Conservation (phyloP, 2,888 invertebrate species). For the Drosophila niveifrons region DNA sequence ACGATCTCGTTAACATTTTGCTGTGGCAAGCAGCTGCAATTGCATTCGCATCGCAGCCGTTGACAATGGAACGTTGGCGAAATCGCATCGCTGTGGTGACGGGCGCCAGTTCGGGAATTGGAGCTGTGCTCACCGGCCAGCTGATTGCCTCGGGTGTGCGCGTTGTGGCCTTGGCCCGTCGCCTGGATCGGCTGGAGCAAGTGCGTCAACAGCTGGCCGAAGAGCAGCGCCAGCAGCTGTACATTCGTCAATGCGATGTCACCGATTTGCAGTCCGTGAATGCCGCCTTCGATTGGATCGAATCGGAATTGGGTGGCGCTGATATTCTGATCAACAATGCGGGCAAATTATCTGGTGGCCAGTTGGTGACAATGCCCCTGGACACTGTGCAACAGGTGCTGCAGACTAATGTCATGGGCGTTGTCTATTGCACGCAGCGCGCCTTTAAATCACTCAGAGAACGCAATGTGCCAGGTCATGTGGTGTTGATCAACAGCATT, state of each 20-base stretch:
- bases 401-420: conserved; percentile 86
- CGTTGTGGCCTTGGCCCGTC: conserved; percentile 87
- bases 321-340: conserved; percentile 88
- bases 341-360: conserved; percentile 82
- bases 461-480: conserved; percentile 83
- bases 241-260: conserved; percentile 84
- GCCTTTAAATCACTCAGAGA: conserved; percentile 85
- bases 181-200: conserved; percentile 81
- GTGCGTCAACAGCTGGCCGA: conserved; percentile 50
- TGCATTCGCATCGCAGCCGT: conserved; percentile 30
- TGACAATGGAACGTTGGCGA: conserved; percentile 87
- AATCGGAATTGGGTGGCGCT: conserved; percentile 86
- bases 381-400: conserved; percentile 78
- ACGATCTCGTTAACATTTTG: conserved; percentile 7
- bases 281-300: conserved; percentile 86
- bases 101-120: conserved; percentile 88
- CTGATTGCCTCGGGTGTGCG: conserved; percentile 86
- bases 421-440: conserved; percentile 85
- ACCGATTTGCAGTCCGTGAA: conserved; percentile 86
- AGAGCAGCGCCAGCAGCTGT: conserved; percentile 45
- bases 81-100: conserved; percentile 88
- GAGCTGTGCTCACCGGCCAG: conserved; percentile 85
- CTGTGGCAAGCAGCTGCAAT: background rate
- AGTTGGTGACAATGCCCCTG: conserved; percentile 62
- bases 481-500: conserved; percentile 85